Percentiles rank a stretch among this genome's conserved stretches.
Evolutionary conservation across 1,140 invertebrate genomes (phyloP).

Genomic region (Steinernema khuongi): DNA sequence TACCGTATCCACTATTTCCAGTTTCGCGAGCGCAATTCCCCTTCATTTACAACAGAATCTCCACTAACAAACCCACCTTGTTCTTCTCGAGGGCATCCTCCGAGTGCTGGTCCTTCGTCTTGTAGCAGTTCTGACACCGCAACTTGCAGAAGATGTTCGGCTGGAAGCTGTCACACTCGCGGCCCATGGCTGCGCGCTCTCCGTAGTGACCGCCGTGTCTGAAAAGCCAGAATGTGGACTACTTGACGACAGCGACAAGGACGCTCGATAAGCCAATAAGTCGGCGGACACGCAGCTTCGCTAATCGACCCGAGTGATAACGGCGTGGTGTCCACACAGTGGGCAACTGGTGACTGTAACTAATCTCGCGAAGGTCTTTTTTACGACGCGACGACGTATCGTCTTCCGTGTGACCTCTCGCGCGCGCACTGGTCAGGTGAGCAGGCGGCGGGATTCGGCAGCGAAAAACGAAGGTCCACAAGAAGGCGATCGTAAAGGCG

Average conservation of each 20-base stretch:
- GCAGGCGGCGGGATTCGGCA: background rate
- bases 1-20: too few relatives aligned
- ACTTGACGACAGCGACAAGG: too few relatives aligned
- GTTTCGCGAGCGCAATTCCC: background rate
- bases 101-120: background rate
- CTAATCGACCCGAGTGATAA: background rate
- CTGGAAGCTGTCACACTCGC: background rate
- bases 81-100: background rate
- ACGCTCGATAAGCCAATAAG: too few relatives aligned
- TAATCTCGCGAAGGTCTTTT: slow-evolving; percentile 9
- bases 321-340: too few relatives aligned
- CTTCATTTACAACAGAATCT: too few relatives aligned
- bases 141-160: background rate
- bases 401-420: background rate
- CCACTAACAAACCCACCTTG: slow-evolving; percentile 7
- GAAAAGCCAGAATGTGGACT: background rate
- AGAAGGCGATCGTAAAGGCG: background rate
- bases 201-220: background rate
- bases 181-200: background rate
- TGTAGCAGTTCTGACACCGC: background rate
- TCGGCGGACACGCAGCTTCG: too few relatives aligned
- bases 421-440: background rate
- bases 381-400: background rate
- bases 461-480: background rate
- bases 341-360: slow-evolving; percentile 7